phyloP scores from a whole-genome alignment of 1,140 invertebrate species.

The Macrotrachela quadricornifera region DNA sequence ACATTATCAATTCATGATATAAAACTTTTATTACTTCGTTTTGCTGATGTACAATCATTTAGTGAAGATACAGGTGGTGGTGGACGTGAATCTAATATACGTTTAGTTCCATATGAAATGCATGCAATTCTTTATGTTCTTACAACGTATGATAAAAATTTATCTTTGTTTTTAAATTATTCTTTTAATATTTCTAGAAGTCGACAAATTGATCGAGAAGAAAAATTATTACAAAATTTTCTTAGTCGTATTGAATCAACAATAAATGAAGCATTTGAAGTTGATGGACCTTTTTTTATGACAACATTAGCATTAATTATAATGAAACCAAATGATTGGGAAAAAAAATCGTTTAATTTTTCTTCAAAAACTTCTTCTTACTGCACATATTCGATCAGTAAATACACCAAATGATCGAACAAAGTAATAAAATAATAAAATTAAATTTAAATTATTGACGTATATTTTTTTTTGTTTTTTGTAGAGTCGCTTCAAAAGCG shows the following conservation, averaged over 20 bases:
- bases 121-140: constrained; percentile 86
- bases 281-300: constrained; percentile 67
- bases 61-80: constrained; percentile 80
- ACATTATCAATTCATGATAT: constrained; percentile 69
- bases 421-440: constrained; percentile 14
- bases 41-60: constrained; percentile 78
- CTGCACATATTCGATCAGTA: constrained; percentile 47
- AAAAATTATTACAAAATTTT: constrained; percentile 45
- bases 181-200: constrained; percentile 36
- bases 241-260: constrained; percentile 38
- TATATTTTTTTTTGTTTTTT: too few relatives aligned
- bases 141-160: constrained; percentile 50
- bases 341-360: constrained; percentile 41
- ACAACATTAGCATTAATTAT: constrained; percentile 53
- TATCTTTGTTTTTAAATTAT: too few relatives aligned
- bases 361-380: constrained; percentile 50
- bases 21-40: constrained; percentile 64
- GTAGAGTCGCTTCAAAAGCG: too few relatives aligned
- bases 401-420: constrained; percentile 13
- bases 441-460: too few relatives aligned
- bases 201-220: constrained; percentile 47
- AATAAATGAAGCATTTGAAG: constrained; percentile 58
- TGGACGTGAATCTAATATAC: constrained; percentile 88
- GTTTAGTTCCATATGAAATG: constrained; percentile 73
- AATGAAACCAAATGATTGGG: constrained; percentile 48